Percentiles rank a stretch among this genome's conserved stretches.
These are phyloP conservation scores for Allobates femoralis DNA, from an alignment of 2,797 vertebrate genomes.

Conservation along the genomic window DNA sequence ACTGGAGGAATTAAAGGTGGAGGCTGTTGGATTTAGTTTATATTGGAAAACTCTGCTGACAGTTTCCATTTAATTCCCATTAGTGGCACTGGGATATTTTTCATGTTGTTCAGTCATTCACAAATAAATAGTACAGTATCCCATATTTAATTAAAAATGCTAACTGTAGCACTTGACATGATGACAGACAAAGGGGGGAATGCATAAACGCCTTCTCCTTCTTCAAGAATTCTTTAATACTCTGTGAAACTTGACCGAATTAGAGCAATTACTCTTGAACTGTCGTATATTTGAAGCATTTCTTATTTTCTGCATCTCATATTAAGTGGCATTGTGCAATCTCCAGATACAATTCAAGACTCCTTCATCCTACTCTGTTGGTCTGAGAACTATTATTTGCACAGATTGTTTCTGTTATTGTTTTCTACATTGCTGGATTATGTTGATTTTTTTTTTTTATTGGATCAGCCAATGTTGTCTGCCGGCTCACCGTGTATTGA, in stretches of 20 bases:
- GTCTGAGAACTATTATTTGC: background rate
- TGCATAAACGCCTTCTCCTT: background rate
- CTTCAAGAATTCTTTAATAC: background rate
- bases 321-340: background rate
- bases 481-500: background rate
- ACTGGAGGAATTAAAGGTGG: no score
- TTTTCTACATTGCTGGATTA: background rate
- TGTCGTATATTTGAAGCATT: background rate
- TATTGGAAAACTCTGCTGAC: no score
- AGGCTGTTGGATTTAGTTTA: no score
- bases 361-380: background rate
- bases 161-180: background rate
- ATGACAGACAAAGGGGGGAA: background rate
- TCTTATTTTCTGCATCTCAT: background rate
- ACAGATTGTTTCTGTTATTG: background rate
- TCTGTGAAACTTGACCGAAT: background rate
- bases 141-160: background rate
- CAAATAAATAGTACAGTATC: background rate
- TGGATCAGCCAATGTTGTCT: background rate
- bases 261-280: background rate
- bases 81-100: no score
- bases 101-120: background rate
- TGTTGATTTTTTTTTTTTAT: constrained; percentile 1
- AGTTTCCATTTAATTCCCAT: no score
- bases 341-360: background rate